phyloP scores from a whole-genome alignment of 2,888 invertebrate species.

The Eugnorisma glareosa region DNA sequence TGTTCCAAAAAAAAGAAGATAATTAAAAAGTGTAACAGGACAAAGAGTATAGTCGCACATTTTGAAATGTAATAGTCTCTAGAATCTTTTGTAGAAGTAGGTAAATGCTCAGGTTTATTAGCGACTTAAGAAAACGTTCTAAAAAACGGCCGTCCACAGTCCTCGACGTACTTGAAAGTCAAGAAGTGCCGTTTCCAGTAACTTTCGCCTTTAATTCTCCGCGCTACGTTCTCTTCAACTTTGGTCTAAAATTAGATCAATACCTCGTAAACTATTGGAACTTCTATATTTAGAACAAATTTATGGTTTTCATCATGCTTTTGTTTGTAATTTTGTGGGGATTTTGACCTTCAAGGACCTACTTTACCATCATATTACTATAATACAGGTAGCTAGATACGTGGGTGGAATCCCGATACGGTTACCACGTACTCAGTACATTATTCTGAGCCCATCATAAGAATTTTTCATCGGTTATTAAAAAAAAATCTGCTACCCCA shows the following conservation, averaged over 20 bases:
- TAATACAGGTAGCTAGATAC: no score
- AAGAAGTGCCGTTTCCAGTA: constrained; percentile 22
- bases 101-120: background rate
- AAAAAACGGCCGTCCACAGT: background rate
- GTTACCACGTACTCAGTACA: no score
- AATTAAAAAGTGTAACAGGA: no score
- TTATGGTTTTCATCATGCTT: constrained; percentile 10
- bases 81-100: background rate
- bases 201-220: constrained; percentile 5
- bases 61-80: background rate
- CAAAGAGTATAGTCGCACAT: no score
- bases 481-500: no score
- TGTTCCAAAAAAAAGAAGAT: no score
- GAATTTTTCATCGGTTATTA: no score
- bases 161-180: background rate
- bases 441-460: no score
- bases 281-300: constrained; percentile 54
- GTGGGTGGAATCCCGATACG: no score
- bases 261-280: constrained; percentile 39
- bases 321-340: constrained; percentile 12
- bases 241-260: constrained; percentile 52
- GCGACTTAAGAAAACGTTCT: background rate
- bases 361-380: no score
- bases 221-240: constrained; percentile 9
- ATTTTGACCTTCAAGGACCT: constrained; percentile 15